phyloP scores from a whole-genome alignment of 2,113 vertebrate species.

The Bos javanicus region DNA sequence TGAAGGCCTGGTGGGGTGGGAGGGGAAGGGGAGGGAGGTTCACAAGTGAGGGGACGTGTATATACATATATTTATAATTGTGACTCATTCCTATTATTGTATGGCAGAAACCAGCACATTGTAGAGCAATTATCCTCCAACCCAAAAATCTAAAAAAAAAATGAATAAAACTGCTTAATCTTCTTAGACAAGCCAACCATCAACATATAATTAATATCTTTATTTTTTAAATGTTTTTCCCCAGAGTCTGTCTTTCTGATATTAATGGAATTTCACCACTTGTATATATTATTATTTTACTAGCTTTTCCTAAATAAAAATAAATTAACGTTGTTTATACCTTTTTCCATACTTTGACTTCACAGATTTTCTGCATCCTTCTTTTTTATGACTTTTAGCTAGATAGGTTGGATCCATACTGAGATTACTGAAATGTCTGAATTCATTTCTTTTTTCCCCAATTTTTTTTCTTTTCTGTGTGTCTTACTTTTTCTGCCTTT shows the following conservation, averaged over 20 bases:
- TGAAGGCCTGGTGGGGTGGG: not conserved
- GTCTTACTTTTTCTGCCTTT: not conserved
- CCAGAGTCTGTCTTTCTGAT: not conserved
- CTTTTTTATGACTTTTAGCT: not conserved
- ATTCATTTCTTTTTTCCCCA: not conserved
- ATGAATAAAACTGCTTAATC: not conserved
- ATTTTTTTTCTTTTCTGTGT: not conserved
- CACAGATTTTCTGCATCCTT: not conserved
- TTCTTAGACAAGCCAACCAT: not conserved
- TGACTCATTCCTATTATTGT: not conserved
- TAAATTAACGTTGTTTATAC: not conserved
- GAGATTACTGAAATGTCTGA: not conserved
- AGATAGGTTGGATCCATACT: not conserved
- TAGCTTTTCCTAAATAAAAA: not conserved
- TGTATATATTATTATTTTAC: not conserved
- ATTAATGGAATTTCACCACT: not conserved
- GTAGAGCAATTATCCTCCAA: not conserved
- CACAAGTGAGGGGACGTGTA: fast-evolving
- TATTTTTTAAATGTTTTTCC: not conserved
- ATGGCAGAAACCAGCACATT: not conserved
- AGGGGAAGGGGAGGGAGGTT: not conserved
- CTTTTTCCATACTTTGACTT: not conserved
- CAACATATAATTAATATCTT: not conserved
- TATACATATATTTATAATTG: not conserved
- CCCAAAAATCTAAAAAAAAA: not conserved